Conservation (phyloP, 2,113 vertebrate genomes). For the Nannobrachium achirus region DNA sequence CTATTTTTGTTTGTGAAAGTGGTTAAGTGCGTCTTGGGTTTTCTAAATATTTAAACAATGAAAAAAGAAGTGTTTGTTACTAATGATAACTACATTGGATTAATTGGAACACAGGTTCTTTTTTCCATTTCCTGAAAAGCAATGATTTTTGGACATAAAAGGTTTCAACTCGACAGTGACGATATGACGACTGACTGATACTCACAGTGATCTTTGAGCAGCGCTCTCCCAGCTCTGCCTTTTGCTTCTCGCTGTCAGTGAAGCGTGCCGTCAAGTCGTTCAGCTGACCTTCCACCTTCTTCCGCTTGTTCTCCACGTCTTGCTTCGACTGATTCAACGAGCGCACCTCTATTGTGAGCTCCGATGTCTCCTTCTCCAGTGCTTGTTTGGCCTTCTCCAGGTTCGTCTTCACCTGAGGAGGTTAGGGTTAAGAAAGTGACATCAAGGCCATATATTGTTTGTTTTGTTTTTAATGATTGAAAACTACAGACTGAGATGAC, state of each 20-base stretch:
- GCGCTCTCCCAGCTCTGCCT: conserved; percentile 89
- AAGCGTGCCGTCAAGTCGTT: conserved; percentile 90
- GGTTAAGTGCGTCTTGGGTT: too few species aligned
- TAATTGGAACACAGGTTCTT: too few species aligned
- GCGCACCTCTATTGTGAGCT: conserved; percentile 86
- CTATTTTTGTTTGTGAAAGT: too few species aligned
- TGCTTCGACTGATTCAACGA: conserved; percentile 87
- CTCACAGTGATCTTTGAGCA: conserved; percentile 89
- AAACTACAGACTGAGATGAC: too few species aligned
- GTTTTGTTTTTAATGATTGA: too few species aligned
- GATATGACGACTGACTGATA: not conserved
- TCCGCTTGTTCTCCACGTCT: conserved; percentile 93
- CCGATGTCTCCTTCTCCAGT: conserved; percentile 90
- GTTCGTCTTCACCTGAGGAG: conserved; percentile 86
- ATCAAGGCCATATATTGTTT: too few species aligned
- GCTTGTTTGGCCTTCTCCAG: conserved; percentile 92
- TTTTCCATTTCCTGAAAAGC: too few species aligned
- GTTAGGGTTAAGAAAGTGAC: not conserved
- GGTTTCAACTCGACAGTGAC: too few species aligned
- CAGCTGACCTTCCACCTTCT: conserved; percentile 92
- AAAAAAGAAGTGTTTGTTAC: too few species aligned
- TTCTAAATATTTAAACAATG: too few species aligned
- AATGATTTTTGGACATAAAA: too few species aligned
- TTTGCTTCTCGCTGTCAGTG: conserved; percentile 86
- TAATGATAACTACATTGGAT: too few species aligned